Base-by-base conservation (phyloP, 2,113 vertebrate species). In the Gasterosteus aculeatus region DNA sequence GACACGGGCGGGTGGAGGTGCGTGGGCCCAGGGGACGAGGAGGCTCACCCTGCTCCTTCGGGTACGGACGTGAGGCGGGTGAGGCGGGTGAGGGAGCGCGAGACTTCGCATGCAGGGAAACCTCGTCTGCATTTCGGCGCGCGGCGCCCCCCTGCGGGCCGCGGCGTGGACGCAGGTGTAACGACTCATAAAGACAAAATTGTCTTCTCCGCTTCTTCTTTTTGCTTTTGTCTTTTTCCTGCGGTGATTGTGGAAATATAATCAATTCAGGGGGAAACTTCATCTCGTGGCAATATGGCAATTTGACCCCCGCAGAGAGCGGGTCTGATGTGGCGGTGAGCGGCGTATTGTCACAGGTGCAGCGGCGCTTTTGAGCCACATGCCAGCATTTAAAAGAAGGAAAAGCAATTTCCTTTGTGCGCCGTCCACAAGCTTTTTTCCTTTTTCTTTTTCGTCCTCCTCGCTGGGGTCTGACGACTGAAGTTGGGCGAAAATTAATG, bases 331-430 rank as follows among this genome's bases (percentile, higher is more conserved):
- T 75, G 86, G 83, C 81, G 57, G 76, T 19, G 85, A 89, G 84
- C 22, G 80, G 76, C 53, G 84, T 38, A 69, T 77, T 89, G 90
- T 92, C 92, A 86, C 91, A 93, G 91, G 91, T 93, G 92, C 88
- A 88, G 73, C 87, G 67, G 88, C 78, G 78, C 85, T 75, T 16
- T 66, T 2, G 65, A 90, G 46, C 90, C 76, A 58, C 90, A 90
- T 69, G 89, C 77, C 85, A 46, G 81, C 88, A 89, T 91, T 91
- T 88, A 88, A 88, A 78, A 67, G 69, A 82, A 62, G 82, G 84
- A 90, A 91, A 91, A 91, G 87, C 91, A 89, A 93, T 93, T 90
- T 92, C 87, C 90, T 87, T 84, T 90, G 82, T 89, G 90, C 89
- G 68, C 78, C 29, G 83, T 86, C 71, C 82, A 49, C 80, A 62